phyloP scores from a whole-genome alignment of 2,113 vertebrate genomes.

The Mormoops blainvillei region DNA sequence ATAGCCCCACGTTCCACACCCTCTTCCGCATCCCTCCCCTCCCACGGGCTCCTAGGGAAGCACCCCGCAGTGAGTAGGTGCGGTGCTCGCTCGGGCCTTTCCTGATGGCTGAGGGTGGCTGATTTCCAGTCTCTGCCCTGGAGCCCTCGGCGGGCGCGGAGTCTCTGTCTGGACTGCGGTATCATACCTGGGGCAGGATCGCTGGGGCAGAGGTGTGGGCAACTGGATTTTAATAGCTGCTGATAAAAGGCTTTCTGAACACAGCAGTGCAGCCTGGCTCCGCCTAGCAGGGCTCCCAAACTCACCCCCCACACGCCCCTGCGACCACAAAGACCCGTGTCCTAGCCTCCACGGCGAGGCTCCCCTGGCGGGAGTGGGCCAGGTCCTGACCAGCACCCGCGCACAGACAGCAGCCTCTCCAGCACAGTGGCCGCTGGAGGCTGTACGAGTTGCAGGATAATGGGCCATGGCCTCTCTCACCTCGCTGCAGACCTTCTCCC shows the following conservation, averaged over 20 bases:
- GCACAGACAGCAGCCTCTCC: background rate
- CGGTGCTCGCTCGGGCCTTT: background rate
- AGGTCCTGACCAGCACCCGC: background rate
- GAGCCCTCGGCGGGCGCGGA: background rate
- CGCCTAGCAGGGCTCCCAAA: background rate
- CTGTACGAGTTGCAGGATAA: background rate
- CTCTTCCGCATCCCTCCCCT: background rate
- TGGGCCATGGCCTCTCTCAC: slow-evolving; percentile 73
- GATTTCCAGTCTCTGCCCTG: background rate
- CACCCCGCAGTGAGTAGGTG: rapidly evolving
- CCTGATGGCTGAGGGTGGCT: background rate
- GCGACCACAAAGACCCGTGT: background rate
- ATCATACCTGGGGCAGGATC: background rate
- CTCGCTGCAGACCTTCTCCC: slow-evolving; percentile 64
- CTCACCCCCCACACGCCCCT: background rate
- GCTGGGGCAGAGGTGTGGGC: background rate
- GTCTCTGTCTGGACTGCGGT: background rate
- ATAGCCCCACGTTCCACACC: background rate
- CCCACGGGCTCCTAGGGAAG: background rate
- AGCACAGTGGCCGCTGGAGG: background rate
- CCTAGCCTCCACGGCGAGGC: background rate
- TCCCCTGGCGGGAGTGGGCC: background rate
- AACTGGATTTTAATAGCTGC: background rate
- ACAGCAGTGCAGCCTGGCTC: too few relatives aligned
- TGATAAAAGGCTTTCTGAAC: background rate